Base-by-base conservation (phyloP, 1,140 invertebrate genomes). In the Drosophila truncata region DNA sequence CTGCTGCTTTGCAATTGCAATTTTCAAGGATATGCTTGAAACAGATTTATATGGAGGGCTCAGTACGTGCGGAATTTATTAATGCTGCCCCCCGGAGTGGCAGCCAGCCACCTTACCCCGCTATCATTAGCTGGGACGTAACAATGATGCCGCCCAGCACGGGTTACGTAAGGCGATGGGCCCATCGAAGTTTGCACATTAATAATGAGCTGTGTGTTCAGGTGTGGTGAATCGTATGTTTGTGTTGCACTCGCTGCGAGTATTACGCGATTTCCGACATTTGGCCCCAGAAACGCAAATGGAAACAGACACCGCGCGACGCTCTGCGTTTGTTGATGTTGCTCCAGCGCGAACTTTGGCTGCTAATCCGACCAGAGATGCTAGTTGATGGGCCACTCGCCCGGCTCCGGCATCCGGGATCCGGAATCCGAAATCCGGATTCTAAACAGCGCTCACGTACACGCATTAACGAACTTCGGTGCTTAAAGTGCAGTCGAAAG, bases 11-110 rank as follows among this genome's bases (percentile, higher is more conserved):
- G 81, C 88, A 81, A 91, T 88, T 91, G 87, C 87, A 91, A 91
- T 91, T 91, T 87, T 91, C 87, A 91, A 91, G 87, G 88, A 91
- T 91, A 91, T 77, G 83, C 83, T 91, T 86, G 83, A 91, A 91
- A 81, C 87, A 87, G 87, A 91, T 91, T 91, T 91, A 91, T 91
- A 91, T 72, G 75, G 70, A 64, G 67, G 85, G 78, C 85, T 84
- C 85, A 90, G 81, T 90, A 90, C 81, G 85, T 90, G 85, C 81
- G 42, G 64, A 90, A 90, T 85, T 85, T 90, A 90, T 90, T 90
- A 90, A 90, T 90, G 78, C 81, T 63, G 50, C 39, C 60, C 55
- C 54, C 52, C 54, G 31, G 44, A 76, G 73, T 55, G 52, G 52
- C 49, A 62, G 31, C 41, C 58, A 13, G 10, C n/a, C 27, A n/a